Percentiles rank a stretch among this genome's conserved stretches.
Conservation (phyloP, 2,113 vertebrate genomes). For the Fregetta grallaria region DNA sequence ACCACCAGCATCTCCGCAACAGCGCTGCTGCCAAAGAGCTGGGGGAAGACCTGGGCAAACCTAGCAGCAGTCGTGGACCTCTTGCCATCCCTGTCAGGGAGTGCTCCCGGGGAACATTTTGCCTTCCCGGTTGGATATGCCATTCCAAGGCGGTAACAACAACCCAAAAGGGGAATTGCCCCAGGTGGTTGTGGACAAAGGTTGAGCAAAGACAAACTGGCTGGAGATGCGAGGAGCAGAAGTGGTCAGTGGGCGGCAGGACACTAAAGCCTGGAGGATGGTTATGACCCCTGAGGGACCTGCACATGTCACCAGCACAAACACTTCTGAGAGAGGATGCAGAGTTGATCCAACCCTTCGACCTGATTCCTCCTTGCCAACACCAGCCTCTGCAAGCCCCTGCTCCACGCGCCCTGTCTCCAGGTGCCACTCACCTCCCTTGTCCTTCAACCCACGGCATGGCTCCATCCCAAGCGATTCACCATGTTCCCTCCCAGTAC, state of each 20-base stretch:
- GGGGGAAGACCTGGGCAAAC: background rate
- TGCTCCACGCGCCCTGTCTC: accelerated
- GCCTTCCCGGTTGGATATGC: background rate
- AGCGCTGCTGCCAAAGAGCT: accelerated
- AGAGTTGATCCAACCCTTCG: background rate
- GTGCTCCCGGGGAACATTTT: background rate
- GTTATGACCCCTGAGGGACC: background rate
- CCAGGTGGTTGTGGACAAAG: background rate
- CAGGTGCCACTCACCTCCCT: background rate
- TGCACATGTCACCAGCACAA: background rate
- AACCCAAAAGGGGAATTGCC: background rate
- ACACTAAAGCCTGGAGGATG: background rate
- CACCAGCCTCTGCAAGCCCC: background rate
- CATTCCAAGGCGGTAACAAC: background rate
- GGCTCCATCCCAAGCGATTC: background rate
- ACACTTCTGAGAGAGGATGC: background rate
- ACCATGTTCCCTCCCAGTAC: background rate
- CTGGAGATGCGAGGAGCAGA: background rate
- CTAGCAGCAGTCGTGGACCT: accelerated
- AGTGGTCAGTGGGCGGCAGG: background rate
- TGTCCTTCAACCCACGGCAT: background rate
- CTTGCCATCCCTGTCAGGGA: background rate
- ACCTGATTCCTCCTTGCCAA: background rate
- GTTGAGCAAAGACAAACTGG: background rate
- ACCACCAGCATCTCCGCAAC: background rate